These are phyloP conservation scores for Eulimnadia texana DNA, from an alignment of 1,140 invertebrate species.

Conservation along the genomic window DNA sequence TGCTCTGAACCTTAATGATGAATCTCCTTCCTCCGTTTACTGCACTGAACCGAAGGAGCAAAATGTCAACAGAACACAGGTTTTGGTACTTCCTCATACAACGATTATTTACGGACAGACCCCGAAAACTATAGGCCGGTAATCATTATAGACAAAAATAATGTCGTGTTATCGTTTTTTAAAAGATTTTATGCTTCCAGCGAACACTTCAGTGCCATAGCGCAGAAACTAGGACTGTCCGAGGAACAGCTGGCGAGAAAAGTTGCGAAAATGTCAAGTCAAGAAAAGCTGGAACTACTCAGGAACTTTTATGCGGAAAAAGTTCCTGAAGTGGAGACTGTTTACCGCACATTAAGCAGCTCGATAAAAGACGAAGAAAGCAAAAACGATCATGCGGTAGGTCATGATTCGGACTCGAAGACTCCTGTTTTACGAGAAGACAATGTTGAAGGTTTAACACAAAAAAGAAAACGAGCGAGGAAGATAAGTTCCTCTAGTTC, in stretches of 20 bases:
- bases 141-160: neutral
- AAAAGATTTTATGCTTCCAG: neutral
- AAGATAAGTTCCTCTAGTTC: neutral
- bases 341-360: neutral
- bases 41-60: neutral
- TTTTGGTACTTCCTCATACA: neutral
- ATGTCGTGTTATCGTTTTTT: neutral
- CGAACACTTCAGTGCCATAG: neutral
- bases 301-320: neutral
- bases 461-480: neutral
- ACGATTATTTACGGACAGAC: constrained; percentile 3
- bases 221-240: neutral
- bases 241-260: neutral
- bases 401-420: neutral
- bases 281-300: neutral
- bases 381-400: neutral
- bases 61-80: neutral
- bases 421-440: too few relatives aligned
- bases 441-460: neutral
- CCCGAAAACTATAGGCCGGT: neutral
- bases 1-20: too few relatives aligned
- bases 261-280: neutral
- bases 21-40: neutral
- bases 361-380: neutral
- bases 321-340: neutral